phyloP scores from a whole-genome alignment of 2,797 vertebrate genomes.

The Gymnopithys bicolor region DNA sequence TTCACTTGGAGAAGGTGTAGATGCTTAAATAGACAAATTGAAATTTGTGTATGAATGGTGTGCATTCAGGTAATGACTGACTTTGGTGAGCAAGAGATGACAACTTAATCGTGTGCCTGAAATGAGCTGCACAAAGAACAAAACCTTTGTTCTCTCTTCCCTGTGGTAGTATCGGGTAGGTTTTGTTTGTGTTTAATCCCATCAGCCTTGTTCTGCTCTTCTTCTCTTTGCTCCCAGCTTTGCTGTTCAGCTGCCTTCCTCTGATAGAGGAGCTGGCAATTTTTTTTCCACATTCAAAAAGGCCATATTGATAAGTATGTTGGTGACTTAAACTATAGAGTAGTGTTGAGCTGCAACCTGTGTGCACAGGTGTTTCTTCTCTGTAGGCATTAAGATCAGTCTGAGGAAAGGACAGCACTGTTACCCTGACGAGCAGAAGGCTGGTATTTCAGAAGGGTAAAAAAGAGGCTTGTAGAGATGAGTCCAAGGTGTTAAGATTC shows the following conservation, averaged over 20 bases:
- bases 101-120: neutral
- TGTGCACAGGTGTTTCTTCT: neutral
- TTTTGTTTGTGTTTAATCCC: neutral
- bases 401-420: neutral
- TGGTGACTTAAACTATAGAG: neutral
- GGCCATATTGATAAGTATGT: neutral
- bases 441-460: neutral
- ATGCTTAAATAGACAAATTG: neutral
- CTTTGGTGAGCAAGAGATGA: neutral
- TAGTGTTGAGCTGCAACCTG: neutral
- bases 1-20: neutral
- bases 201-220: neutral
- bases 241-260: neutral
- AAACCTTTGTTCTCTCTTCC: neutral
- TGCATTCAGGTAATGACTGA: neutral
- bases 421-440: neutral
- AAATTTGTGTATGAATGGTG: neutral
- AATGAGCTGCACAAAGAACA: neutral
- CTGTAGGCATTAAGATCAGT: neutral
- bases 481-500: neutral
- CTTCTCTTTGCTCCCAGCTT: neutral
- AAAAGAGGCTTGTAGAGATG: neutral
- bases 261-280: neutral
- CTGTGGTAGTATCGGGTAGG: neutral
- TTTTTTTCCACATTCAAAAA: neutral